These are phyloP conservation scores for Harpalus rubripes DNA, from an alignment of 2,888 invertebrate species.

Conservation along the genomic window DNA sequence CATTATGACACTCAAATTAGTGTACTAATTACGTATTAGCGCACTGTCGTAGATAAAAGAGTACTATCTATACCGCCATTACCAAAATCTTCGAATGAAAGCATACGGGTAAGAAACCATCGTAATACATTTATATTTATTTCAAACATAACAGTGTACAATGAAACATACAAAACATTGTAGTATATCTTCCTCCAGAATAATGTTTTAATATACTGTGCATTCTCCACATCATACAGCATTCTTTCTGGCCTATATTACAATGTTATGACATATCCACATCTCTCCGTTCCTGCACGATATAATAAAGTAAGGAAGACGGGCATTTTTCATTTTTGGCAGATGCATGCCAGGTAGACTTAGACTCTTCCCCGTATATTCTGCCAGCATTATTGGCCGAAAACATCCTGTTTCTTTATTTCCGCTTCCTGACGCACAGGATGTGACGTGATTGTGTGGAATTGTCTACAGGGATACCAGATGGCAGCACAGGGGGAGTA, in stretches of 20 bases:
- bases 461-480: slow-evolving; percentile 32
- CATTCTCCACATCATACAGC: background rate
- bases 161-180: no score
- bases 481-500: background rate
- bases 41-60: no score
- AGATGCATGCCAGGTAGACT: slow-evolving; percentile 30
- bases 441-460: slow-evolving; percentile 55
- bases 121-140: no score
- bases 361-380: slow-evolving; percentile 16
- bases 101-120: no score
- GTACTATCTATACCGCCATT: no score
- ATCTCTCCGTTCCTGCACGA: background rate
- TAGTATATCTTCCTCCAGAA: no score
- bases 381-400: slow-evolving; percentile 62
- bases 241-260: background rate
- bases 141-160: no score
- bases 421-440: slow-evolving; percentile 54
- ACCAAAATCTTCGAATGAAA: no score
- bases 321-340: slow-evolving; percentile 56
- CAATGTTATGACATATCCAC: slow-evolving; percentile 27
- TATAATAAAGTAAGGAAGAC: slow-evolving; percentile 51
- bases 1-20: no score
- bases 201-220: no score
- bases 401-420: slow-evolving; percentile 66
- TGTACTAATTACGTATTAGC: no score